Evolutionary conservation across 2,888 invertebrate species (phyloP).

Genomic region (Cheilosia scutellata): DNA sequence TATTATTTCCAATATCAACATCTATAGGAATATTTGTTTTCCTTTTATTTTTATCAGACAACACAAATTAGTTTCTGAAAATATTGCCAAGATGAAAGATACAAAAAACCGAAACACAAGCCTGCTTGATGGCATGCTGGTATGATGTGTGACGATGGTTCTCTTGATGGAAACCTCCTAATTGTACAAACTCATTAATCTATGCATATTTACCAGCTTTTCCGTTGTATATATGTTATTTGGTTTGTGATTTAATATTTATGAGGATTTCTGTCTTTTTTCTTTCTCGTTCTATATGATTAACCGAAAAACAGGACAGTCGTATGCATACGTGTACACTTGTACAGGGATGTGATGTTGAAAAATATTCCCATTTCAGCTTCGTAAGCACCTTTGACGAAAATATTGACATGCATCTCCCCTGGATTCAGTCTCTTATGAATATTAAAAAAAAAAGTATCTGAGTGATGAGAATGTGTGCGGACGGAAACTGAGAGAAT

Average conservation of each 20-base stretch:
- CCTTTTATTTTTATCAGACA: background rate
- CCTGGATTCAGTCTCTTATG: no score
- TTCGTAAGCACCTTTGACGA: background rate
- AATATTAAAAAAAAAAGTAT: no score
- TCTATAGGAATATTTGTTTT: background rate
- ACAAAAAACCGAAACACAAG: background rate
- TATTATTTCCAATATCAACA: background rate
- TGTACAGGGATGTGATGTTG: background rate
- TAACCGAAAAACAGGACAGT: background rate
- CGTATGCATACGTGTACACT: background rate
- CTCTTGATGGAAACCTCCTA: slow-evolving; percentile 15
- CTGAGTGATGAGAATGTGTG: no score
- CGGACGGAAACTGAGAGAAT: no score
- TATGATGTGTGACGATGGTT: background rate
- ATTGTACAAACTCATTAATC: slow-evolving; percentile 57
- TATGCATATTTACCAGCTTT: slow-evolving; percentile 39
- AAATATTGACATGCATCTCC: background rate
- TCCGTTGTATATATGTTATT: slow-evolving; percentile 17
- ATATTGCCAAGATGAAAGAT: background rate
- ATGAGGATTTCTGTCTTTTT: slow-evolving; percentile 13
- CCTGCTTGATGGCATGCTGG: background rate
- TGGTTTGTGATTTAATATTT: slow-evolving; percentile 57
- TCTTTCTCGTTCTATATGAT: background rate
- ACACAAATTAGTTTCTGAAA: background rate
- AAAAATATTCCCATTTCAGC: background rate